phyloP scores from a whole-genome alignment of 1,140 invertebrate species.

The Leptopilina boulardi region DNA sequence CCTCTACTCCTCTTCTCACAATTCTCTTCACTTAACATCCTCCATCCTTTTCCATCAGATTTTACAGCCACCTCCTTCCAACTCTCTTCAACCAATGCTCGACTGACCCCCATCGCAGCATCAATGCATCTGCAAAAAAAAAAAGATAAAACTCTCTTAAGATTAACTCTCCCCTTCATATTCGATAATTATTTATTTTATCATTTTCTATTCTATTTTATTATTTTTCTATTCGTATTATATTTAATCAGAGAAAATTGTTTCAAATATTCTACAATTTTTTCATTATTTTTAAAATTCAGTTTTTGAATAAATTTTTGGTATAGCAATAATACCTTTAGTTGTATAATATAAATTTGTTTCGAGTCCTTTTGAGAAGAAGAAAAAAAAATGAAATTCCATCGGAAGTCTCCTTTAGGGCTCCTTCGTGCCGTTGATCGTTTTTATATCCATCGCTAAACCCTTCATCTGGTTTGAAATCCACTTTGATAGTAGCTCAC shows the following conservation, averaged over 20 bases:
- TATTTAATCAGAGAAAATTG: no score
- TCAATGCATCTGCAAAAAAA: constrained; percentile 56
- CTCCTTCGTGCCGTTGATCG: neutral
- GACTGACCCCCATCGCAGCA: constrained; percentile 56
- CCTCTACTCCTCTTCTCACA: neutral
- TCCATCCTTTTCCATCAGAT: constrained; percentile 31
- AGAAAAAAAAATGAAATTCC: neutral
- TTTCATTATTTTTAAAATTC: no score
- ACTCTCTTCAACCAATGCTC: constrained; percentile 51
- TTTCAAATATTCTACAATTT: no score
- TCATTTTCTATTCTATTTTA: no score
- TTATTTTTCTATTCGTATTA: no score
- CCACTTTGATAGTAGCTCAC: constrained; percentile 46
- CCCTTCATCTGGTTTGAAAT: constrained; percentile 1
- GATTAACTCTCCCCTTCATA: constrained; percentile 48
- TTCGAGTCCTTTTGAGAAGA: neutral
- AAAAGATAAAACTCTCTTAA: constrained; percentile 48
- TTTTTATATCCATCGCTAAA: neutral
- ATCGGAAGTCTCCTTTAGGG: neutral
- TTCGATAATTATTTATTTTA: neutral
- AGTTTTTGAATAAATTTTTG: no score
- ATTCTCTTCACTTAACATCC: constrained; percentile 39
- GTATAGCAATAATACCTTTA: no score
- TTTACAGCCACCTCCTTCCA: constrained; percentile 14
- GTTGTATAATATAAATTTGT: no score